These are phyloP conservation scores for Plagodis pulveraria DNA, from an alignment of 2,888 invertebrate genomes.

Conservation along the genomic window DNA sequence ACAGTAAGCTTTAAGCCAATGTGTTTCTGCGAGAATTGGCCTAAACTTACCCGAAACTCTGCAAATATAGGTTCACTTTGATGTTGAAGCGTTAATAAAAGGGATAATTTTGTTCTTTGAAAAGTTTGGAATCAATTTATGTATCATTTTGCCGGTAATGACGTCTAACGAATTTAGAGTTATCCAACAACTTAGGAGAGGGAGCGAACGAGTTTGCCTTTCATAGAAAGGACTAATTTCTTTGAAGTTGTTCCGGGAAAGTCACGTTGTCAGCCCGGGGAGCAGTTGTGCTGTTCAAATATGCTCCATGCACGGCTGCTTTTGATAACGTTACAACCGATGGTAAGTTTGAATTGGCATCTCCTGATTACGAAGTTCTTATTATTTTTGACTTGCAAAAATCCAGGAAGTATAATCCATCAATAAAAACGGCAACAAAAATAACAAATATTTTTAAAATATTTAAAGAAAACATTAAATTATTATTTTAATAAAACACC, in stretches of 20 bases:
- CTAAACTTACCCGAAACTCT: neutral
- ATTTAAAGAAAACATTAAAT: too few relatives aligned
- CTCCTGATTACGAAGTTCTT: too few relatives aligned
- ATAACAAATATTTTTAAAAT: too few relatives aligned
- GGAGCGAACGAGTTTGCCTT: neutral
- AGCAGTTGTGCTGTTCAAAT: too few relatives aligned
- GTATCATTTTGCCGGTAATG: conserved; percentile 16
- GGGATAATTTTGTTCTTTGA: conserved; percentile 15
- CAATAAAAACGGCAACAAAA: too few relatives aligned
- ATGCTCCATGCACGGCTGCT: too few relatives aligned
- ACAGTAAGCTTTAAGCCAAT: neutral
- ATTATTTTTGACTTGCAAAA: too few relatives aligned
- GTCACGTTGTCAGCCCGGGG: neutral
- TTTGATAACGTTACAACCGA: too few relatives aligned
- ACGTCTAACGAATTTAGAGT: conserved; percentile 15
- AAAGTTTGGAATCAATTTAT: conserved; percentile 11
- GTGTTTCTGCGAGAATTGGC: neutral
- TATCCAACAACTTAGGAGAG: conserved; percentile 4
- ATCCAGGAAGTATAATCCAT: too few relatives aligned
- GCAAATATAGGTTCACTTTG: conserved; percentile 1
- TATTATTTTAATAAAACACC: too few relatives aligned
- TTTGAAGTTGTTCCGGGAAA: neutral
- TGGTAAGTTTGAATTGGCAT: too few relatives aligned
- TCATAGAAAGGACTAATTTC: neutral
- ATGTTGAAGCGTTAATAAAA: conserved; percentile 9